Percentiles rank a stretch among this genome's conserved stretches.
Conservation (phyloP, 1,140 invertebrate species). For the Ceratitis capitata region DNA sequence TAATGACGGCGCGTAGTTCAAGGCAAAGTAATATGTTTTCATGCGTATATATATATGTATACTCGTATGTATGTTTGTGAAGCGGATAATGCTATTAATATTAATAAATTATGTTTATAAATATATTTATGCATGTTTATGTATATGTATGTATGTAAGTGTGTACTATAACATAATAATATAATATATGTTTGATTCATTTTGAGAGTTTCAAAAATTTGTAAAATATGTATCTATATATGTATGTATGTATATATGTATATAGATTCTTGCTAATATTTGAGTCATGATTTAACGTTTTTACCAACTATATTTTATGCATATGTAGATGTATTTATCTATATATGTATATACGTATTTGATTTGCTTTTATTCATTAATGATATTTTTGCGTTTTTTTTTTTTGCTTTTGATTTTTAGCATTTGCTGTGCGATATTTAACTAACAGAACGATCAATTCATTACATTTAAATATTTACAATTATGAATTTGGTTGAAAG, state of each 20-base stretch:
- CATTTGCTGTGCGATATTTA: slow-evolving; percentile 30
- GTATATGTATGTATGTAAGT: background rate
- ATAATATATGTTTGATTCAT: background rate
- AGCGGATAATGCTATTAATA: background rate
- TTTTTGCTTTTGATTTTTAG: background rate
- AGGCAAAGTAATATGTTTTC: slow-evolving; percentile 3
- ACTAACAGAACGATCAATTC: slow-evolving; percentile 17
- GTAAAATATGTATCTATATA: too few species aligned
- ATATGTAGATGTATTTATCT: too few species aligned
- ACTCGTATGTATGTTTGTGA: too few species aligned
- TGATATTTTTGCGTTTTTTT: too few species aligned
- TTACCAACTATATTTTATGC: background rate
- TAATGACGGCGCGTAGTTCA: too few species aligned
- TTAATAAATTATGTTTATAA: background rate
- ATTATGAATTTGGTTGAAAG: background rate
- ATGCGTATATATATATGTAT: too few species aligned
- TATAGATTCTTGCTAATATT: slow-evolving; percentile 24
- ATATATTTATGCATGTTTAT: background rate
- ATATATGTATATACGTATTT: background rate
- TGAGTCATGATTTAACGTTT: slow-evolving; percentile 15
- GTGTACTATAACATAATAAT: background rate
- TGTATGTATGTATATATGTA: too few species aligned
- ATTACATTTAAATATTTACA: slow-evolving; percentile 33
- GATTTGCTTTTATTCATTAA: background rate
- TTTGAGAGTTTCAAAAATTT: slow-evolving; percentile 9